Base-by-base conservation (phyloP, 2,797 vertebrate species). In the Xiphorhynchus erythropygius region DNA sequence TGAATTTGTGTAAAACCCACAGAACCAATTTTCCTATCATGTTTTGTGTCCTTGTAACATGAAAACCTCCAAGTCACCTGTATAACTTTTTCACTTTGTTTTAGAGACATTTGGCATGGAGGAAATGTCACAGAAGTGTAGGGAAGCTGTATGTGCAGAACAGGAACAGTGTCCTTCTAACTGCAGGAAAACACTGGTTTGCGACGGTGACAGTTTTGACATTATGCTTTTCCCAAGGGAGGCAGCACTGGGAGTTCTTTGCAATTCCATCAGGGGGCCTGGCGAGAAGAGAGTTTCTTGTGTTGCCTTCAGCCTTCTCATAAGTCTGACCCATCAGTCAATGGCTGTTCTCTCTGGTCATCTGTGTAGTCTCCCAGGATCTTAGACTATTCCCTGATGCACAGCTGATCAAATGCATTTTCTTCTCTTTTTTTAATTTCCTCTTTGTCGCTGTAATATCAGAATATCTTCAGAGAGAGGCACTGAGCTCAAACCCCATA, bases 141-240 rank as follows among this genome's bases (percentile, higher is more conserved):
- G 81, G 55, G 41, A 82, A 19, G 4, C 13, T 67, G 10, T 42
- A 27, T 49, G 12, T 32, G 9, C 32, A 47, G 57, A 35, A 35
- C 11, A 60, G 64, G 13, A 80, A 4, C 7, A 1, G 18, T 24
- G 24, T 33, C 32, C 62, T 78, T 5, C 53, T 47, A 32, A 35
- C 30, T 47, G 46, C 30, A 68, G 27, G 46, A 80, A 80, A 76
- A 8, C 69, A 5, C 0, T 3, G 4, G 17, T 55, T 63, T 17
- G 5, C 1, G 1, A 3, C 50, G 33, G 10, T 64, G 59, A 27
- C 10, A 25, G 0, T 41, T 62, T 59, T 70, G 71, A 21, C 37
- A 12, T 27, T 28, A 7, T 4, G 10, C 24, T 68, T 68, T 93
- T 85, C 37, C n/a, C 5, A 0, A 27, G 42, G 68, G 53, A 81